Evolutionary conservation across 2,797 vertebrate species (phyloP).

Genomic region (Crocodylus rhombifer): DNA sequence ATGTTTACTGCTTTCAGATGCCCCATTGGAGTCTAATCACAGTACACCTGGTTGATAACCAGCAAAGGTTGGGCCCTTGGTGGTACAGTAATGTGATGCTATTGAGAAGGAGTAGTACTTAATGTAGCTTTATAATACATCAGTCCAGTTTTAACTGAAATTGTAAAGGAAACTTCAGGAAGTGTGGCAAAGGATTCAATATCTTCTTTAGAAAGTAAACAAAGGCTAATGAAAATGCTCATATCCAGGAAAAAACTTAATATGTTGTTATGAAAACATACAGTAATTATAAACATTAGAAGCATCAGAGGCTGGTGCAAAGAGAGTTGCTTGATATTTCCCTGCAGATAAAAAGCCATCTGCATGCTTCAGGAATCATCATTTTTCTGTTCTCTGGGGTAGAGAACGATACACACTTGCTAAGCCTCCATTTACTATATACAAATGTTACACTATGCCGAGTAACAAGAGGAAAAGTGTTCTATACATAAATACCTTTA

Average conservation of each 20-base stretch:
- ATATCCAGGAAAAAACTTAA: slow-evolving; percentile 65
- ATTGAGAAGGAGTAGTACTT: not conserved
- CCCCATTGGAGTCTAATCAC: not conserved
- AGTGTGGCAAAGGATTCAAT: slow-evolving; percentile 27
- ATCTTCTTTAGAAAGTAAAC: slow-evolving; percentile 60
- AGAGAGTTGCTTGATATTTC: slow-evolving; percentile 57
- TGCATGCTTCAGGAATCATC: slow-evolving; percentile 55
- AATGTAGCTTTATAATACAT: not conserved
- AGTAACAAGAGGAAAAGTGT: not conserved
- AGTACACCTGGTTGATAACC: not conserved
- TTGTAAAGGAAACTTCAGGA: slow-evolving; percentile 41
- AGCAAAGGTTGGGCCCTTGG: not conserved
- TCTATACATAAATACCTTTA: not conserved
- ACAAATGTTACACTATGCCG: not conserved
- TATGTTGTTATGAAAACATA: slow-evolving; percentile 64
- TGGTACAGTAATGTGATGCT: not conserved
- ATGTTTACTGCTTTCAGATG: not conserved
- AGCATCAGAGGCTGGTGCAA: slow-evolving; percentile 50
- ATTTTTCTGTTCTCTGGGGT: slow-evolving; percentile 34
- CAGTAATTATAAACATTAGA: slow-evolving; percentile 67
- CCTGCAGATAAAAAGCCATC: slow-evolving; percentile 68
- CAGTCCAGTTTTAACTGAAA: not conserved
- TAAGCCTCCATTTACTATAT: slow-evolving; percentile 25
- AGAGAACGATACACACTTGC: slow-evolving; percentile 18
- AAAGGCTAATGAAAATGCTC: slow-evolving; percentile 61